These are phyloP conservation scores for Balaenoptera acutorostrata DNA, from an alignment of 2,113 vertebrate species.

Conservation along the genomic window DNA sequence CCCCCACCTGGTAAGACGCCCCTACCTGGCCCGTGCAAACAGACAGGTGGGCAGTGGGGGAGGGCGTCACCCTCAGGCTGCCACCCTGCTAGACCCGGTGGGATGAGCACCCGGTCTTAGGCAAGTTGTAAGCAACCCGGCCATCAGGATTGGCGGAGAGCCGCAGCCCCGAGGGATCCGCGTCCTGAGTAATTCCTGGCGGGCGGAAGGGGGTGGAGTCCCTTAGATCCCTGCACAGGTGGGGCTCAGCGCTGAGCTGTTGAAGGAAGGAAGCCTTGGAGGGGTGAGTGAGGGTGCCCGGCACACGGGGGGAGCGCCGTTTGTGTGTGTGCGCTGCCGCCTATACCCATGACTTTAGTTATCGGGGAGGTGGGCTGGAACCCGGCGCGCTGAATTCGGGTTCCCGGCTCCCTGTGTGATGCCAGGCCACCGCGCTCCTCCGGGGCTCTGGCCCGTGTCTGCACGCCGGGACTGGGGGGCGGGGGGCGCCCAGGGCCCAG, in stretches of 20 bases:
- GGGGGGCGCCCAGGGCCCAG: not conserved
- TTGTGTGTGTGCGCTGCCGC: no score
- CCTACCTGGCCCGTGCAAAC: accelerated
- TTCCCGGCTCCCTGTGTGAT: not conserved
- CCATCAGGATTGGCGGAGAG: not conserved
- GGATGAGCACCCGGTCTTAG: not conserved
- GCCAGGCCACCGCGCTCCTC: not conserved
- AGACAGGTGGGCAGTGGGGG: not conserved
- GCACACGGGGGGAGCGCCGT: not conserved
- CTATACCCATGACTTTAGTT: not conserved
- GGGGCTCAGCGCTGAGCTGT: not conserved
- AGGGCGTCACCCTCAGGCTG: not conserved
- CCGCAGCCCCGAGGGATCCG: accelerated
- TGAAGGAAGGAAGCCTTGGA: not conserved
- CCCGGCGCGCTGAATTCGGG: not conserved
- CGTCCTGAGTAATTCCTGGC: not conserved
- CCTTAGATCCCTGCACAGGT: not conserved
- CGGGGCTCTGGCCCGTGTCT: not conserved
- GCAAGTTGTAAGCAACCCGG: not conserved
- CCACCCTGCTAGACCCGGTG: not conserved
- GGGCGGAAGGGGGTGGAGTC: not conserved
- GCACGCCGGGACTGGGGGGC: accelerated
- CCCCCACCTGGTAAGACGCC: slow-evolving; percentile 81
- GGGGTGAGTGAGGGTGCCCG: not conserved
- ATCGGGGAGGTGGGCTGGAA: not conserved